Base-by-base conservation (phyloP, 1,140 invertebrate genomes). In the Melanaphis sacchari region DNA sequence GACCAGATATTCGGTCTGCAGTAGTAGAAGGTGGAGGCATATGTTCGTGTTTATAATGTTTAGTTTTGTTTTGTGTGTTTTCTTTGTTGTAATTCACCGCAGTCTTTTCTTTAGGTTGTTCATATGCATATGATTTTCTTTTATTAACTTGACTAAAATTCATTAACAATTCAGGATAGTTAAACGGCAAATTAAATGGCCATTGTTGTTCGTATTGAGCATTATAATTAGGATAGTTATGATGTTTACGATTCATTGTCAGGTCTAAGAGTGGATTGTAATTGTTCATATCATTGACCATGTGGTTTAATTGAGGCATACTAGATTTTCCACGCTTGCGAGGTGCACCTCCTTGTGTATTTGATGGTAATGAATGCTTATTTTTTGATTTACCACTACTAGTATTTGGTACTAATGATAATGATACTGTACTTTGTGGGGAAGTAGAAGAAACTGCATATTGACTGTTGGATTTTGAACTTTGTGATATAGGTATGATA, bases 81-180 rank as follows among this genome's bases (percentile, higher is more conserved):
- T 93, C 91, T 54, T 93, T 93, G 46, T 93, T 93, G 46, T 82
- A 93, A 84, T 93, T 93, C 31, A 93, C 46, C 38, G 36, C 91
- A 93, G 66, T 93, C 91, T 93, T 93, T 93, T 93, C 91, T 93
- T 93, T 93, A 38, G 91, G 43, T 93, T 93, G 91, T 82, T 93
- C 91, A 52, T 93, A 93, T 40, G 76, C 6, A 93, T 93, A 93
- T 82, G 91, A 26, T 93, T 93, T 93, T 26, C 91, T 93, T 93
- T 93, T 93, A 52, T 93, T 85, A 52, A 84, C 81, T 26, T 93
- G 91, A 41, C 46, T 85, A 85, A 93, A 84, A 84, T 93, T 93
- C 91, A 93, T 93, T 31, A 93, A 49, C 6, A 93, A 85, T 84
- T 93, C 91, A 93, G 91, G 91, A 84, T 93, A 93, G 76, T 93